These are phyloP conservation scores for Rhagoletis zephyria DNA, from an alignment of 1,140 invertebrate genomes.

Conservation along the genomic window DNA sequence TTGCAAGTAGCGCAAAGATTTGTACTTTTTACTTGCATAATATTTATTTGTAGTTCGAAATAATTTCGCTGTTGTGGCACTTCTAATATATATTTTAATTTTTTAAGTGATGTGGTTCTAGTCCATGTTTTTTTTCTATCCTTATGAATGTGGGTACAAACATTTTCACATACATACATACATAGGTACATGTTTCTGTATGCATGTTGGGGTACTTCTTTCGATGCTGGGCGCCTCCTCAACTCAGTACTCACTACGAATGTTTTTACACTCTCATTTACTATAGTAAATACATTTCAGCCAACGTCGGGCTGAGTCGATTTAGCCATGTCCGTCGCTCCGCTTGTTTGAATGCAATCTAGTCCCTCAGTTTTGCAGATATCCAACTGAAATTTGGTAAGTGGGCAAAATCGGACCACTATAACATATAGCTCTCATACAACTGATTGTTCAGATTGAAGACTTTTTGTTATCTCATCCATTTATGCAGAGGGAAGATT, in stretches of 20 bases:
- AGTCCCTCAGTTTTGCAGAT: no score
- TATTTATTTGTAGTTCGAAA: conserved; percentile 10
- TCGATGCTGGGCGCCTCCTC: background rate
- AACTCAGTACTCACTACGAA: background rate
- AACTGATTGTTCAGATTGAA: no score
- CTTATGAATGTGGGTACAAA: background rate
- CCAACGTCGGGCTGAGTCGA: no score
- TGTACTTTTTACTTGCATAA: conserved; percentile 31
- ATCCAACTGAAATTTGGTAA: no score
- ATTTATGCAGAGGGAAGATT: no score
- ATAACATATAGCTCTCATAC: no score
- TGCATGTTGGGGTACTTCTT: background rate
- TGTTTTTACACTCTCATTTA: no score
- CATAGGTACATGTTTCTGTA: background rate
- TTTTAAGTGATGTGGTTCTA: background rate
- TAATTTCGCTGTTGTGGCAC: conserved; percentile 12
- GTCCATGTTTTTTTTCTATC: background rate
- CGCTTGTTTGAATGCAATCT: no score
- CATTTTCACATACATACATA: background rate
- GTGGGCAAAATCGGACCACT: no score
- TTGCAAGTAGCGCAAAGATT: conserved; percentile 32
- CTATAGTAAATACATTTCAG: no score
- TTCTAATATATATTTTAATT: background rate
- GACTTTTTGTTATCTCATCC: no score
- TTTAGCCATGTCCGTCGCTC: no score